Evolutionary conservation across 2,888 invertebrate species (phyloP).

Genomic region (Hydraecia micacea): DNA sequence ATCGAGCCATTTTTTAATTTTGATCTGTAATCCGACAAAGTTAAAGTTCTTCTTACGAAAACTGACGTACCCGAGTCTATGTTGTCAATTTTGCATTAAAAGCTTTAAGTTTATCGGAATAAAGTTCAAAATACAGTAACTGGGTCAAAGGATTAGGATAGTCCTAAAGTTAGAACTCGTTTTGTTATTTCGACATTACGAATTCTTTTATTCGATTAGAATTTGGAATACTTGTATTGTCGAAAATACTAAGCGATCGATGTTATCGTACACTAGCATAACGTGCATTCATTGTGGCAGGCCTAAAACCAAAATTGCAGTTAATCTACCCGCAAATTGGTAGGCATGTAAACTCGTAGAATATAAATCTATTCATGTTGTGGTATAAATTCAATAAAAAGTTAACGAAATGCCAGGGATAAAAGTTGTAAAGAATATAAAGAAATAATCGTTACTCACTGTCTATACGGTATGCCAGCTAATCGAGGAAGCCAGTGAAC

Average conservation of each 20-base stretch:
- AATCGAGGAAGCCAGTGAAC: conserved; percentile 63
- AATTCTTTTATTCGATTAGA: too few relatives aligned
- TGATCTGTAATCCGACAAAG: not conserved
- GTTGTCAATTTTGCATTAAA: not conserved
- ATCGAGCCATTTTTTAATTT: not conserved
- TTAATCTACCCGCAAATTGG: conserved; percentile 28
- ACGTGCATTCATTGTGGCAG: conserved; percentile 8
- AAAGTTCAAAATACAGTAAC: not conserved
- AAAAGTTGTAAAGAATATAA: conserved; percentile 25
- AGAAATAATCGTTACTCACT: conserved; percentile 55
- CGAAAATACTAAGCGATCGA: not conserved
- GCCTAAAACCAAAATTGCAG: conserved; percentile 21
- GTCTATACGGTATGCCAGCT: conserved; percentile 50
- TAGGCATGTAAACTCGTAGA: not conserved
- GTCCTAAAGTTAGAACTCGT: not conserved
- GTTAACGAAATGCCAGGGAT: not conserved
- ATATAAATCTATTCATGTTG: not conserved
- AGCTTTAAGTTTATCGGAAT: not conserved
- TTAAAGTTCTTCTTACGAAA: not conserved
- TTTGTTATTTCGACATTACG: not conserved
- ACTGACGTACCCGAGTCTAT: not conserved
- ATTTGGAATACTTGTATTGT: too few relatives aligned
- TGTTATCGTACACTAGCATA: conserved; percentile 1
- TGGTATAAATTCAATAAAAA: conserved; percentile 6
- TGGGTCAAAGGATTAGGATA: not conserved